Conservation (phyloP, 2,113 vertebrate species). For the Notarius quadriscutis region DNA sequence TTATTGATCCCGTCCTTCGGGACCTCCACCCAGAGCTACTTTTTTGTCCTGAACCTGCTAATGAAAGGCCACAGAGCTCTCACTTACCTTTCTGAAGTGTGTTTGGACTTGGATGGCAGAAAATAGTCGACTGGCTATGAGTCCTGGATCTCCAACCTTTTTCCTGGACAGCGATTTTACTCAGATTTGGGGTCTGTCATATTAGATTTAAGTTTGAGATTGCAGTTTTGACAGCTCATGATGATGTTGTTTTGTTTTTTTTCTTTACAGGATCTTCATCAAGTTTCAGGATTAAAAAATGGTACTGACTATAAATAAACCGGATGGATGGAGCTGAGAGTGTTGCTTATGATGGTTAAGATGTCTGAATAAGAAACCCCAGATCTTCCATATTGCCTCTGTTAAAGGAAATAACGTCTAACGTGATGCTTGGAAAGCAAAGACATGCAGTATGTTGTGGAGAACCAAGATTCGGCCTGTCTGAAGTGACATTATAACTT, state of each 20-base stretch:
- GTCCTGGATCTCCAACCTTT: not conserved
- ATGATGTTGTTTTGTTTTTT: not conserved
- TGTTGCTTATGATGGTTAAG: not conserved
- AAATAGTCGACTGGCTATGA: not conserved
- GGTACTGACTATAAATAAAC: not conserved
- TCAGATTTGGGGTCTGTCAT: not conserved
- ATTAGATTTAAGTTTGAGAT: not conserved
- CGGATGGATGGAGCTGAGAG: not conserved
- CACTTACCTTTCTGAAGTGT: constrained; percentile 4
- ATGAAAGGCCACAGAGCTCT: not conserved
- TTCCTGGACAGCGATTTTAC: not conserved
- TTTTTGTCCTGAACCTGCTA: constrained; percentile 2
- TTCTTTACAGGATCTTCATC: not conserved
- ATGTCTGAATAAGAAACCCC: not conserved
- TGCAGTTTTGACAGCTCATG: not conserved
- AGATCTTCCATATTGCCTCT: not conserved
- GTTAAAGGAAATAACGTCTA: not conserved
- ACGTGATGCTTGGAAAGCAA: not conserved
- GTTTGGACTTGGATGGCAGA: not conserved
- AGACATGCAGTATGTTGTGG: constrained; percentile 20
- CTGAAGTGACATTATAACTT: constrained; percentile 30
- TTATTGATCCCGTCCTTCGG: constrained; percentile 3
- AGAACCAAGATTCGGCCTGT: not conserved
- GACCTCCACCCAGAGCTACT: constrained; percentile 5
- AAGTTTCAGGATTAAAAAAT: not conserved